Evolutionary conservation across 2,113 vertebrate genomes (phyloP).

Genomic region (Crotalus horridus): DNA sequence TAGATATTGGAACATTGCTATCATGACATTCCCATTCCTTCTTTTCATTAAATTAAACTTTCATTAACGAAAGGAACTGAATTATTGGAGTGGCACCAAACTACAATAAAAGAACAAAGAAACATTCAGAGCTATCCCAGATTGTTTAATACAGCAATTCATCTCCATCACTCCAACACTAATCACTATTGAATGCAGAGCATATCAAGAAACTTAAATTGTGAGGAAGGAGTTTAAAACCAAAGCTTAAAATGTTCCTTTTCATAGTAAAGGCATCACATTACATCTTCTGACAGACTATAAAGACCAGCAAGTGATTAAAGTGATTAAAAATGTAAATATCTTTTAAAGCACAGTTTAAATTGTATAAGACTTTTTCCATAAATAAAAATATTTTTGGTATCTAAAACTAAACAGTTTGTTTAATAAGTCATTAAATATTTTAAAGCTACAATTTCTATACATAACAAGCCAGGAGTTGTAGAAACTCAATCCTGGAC

Average conservation of each 20-base stretch:
- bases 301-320: background rate
- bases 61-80: background rate
- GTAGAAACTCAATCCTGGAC: background rate
- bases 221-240: background rate
- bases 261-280: background rate
- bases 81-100: conserved; percentile 1
- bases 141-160: background rate
- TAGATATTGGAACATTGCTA: background rate
- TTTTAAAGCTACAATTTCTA: background rate
- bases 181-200: background rate
- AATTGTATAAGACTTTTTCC: background rate
- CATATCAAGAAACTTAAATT: background rate
- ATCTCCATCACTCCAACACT: too few species aligned
- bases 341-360: background rate
- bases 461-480: background rate
- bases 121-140: background rate
- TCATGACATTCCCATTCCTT: background rate
- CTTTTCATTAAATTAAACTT: background rate
- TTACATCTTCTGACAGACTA: background rate
- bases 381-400: background rate
- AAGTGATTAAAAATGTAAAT: background rate
- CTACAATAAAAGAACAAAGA: background rate
- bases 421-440: background rate
- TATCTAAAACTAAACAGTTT: background rate
- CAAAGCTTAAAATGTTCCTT: background rate